Percentiles rank a stretch among this genome's conserved stretches.
Conservation (phyloP, 2,797 vertebrate genomes). For the Gephyroberyx darwinii region DNA sequence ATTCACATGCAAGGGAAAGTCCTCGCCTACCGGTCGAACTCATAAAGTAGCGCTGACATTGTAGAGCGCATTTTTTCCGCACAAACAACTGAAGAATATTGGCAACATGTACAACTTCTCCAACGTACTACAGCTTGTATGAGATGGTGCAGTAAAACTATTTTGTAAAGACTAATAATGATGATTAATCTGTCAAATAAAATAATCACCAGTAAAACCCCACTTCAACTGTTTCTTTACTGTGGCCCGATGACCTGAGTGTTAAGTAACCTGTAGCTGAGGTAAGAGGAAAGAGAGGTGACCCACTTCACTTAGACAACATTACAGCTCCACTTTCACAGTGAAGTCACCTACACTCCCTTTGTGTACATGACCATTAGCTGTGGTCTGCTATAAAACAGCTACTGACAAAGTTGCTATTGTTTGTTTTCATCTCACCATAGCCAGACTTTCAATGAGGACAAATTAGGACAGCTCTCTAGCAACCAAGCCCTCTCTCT, state of each 20-base stretch:
- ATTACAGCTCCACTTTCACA: background rate
- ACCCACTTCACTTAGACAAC: background rate
- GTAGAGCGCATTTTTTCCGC: too few relatives aligned
- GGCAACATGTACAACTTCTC: too few relatives aligned
- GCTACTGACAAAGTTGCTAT: conserved; percentile 1
- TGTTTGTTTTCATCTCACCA: background rate
- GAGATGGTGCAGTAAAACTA: background rate
- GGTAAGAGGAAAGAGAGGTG: background rate
- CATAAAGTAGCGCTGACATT: background rate
- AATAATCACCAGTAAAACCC: background rate
- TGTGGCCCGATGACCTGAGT: background rate
- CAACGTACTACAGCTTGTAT: background rate
- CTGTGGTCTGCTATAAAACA: background rate
- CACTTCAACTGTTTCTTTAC: background rate
- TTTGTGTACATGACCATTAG: background rate
- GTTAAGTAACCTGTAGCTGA: background rate
- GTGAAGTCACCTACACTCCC: background rate
- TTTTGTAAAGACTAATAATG: background rate
- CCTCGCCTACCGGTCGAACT: background rate
- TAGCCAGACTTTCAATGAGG: background rate
- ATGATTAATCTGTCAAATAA: too few relatives aligned
- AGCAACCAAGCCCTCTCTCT: background rate
- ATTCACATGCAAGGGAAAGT: background rate
- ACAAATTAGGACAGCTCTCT: background rate
- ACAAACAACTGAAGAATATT: too few relatives aligned